Percentiles rank a stretch among this genome's conserved stretches.
phyloP scores from a whole-genome alignment of 2,888 invertebrate genomes.

The Romanomermis culicivorax region DNA sequence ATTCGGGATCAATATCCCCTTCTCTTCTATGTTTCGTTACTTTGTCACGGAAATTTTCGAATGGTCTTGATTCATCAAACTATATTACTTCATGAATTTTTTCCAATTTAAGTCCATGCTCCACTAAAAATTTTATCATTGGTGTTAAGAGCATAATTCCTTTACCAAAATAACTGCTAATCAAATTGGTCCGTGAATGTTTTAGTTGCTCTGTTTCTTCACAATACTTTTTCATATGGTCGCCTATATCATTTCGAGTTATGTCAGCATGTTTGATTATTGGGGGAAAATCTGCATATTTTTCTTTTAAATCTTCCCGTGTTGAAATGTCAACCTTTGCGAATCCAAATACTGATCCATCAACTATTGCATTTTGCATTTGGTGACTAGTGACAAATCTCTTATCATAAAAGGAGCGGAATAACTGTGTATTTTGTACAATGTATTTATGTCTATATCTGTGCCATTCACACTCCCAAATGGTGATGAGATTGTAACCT shows the following conservation, averaged over 20 bases:
- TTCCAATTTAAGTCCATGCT: background rate
- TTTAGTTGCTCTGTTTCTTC: background rate
- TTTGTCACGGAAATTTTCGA: background rate
- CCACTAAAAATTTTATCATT: background rate
- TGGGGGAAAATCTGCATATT: background rate
- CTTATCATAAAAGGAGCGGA: background rate
- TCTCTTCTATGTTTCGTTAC: background rate
- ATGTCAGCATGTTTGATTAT: background rate
- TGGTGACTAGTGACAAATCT: background rate
- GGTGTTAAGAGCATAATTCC: background rate
- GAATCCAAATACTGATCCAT: background rate
- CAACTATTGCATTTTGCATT: background rate
- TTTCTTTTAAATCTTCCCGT: background rate
- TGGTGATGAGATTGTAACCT: background rate
- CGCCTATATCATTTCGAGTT: too few relatives aligned
- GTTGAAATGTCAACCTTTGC: background rate
- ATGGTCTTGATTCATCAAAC: background rate
- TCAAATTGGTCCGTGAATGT: background rate
- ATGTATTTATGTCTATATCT: background rate
- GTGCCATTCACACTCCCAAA: background rate
- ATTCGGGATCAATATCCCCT: background rate
- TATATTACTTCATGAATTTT: background rate
- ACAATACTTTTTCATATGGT: background rate
- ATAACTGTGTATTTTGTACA: background rate
- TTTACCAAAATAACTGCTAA: background rate